phyloP scores from a whole-genome alignment of 2,888 invertebrate genomes.

The Hermodice carunculata region DNA sequence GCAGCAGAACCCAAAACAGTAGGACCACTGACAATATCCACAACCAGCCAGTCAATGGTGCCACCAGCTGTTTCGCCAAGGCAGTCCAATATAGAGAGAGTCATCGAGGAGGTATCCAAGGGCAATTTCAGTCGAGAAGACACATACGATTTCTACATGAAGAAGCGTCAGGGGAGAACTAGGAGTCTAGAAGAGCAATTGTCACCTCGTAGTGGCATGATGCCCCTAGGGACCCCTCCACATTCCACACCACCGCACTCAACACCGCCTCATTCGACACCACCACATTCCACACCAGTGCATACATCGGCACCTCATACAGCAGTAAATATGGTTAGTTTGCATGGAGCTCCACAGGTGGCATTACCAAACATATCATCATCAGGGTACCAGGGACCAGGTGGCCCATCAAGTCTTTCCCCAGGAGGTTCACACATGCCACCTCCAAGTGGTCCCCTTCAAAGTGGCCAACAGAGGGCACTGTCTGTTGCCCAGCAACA shows the following conservation, averaged over 20 bases:
- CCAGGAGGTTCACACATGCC: too few species aligned
- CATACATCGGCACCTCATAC: not conserved
- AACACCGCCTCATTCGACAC: conserved; percentile 4
- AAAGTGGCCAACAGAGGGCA: too few species aligned
- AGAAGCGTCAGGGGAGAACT: not conserved
- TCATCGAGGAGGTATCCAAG: conserved; percentile 90
- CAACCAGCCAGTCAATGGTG: too few species aligned
- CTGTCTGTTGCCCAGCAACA: too few species aligned
- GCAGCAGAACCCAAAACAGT: too few species aligned
- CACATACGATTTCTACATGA: conserved; percentile 20
- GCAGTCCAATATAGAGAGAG: conserved; percentile 81
- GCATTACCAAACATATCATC: not conserved
- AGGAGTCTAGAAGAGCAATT: conserved; percentile 15
- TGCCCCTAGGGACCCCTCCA: not conserved
- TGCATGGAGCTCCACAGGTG: conserved; percentile 18
- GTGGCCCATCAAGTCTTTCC: too few species aligned
- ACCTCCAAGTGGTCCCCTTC: too few species aligned
- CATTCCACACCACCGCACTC: not conserved
- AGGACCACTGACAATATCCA: too few species aligned
- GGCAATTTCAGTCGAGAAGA: conserved; percentile 70
- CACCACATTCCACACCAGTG: not conserved
- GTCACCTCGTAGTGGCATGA: too few species aligned
- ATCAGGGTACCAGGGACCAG: not conserved
- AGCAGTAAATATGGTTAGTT: too few species aligned
- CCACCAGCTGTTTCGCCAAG: too few species aligned